Base-by-base conservation (phyloP, 2,113 vertebrate species). In the Atractosteus spatula region DNA sequence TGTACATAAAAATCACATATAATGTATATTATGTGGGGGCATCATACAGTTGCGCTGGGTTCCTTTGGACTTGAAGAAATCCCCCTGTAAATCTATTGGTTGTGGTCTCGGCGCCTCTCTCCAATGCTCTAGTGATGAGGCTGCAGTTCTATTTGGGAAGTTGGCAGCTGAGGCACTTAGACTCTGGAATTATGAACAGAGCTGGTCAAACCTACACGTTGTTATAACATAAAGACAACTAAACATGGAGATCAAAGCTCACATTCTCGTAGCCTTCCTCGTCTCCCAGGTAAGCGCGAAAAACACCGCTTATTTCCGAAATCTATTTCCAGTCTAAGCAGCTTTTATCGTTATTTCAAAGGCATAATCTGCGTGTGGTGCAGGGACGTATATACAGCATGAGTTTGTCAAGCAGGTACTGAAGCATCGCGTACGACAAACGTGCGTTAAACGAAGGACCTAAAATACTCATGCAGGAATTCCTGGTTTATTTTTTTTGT, bases 111-210 rank as follows among this genome's bases (percentile, higher is more conserved):
- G 91, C 83, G 92, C 86, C 87, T 89, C 91, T 91, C 91, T 92
- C 96, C 95, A 94, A 90, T 91, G 93, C 95, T 92, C 91, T 92
- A 93, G 92, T 91, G 94, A 93, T 94, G 94, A 92, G 93, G 94
- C 95, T 92, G 95, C 95, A 96, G 93, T 95, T 96, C 93, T 94
- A 92, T 95, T 96, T 94, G 92, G 93, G 94, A 96, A 96, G 94
- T 96, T 95, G 94, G 94, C 93, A 91, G 91, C 92, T 94, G 89
- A 92, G 92, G 86, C 92, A 91, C 90, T 91, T 91, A 93, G 93
- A 95, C 95, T 93, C 91, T 91, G 96, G 96, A 96, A 99, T 97
- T 96, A 98, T 99, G 97, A 95, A 89, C 95, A 98, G 93, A 95
- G 96, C 94, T 94, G 93, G 91, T 88, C 94, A 90, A 91, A 93